Evolutionary conservation across 2,797 vertebrate species (phyloP), one percentile per base, ranked within the genome.

Genomic region (Poeciliopsis paucimaculata): DNA sequence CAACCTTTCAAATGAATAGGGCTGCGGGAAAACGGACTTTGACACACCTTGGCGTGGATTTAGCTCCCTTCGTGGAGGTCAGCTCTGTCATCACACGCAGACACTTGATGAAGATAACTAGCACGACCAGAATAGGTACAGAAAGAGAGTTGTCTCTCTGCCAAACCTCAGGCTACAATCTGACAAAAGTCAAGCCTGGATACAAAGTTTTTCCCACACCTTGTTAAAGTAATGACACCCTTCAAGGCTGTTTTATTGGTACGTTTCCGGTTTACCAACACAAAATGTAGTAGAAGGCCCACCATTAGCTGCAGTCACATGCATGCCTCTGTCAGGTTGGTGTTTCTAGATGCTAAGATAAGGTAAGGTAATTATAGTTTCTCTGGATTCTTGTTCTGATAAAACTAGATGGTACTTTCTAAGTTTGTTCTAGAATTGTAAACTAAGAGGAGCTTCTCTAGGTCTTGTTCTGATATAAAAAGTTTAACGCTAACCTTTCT

Each of bases 1-100:
- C 80, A 87, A 82, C 84, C 78, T 79, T 85, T 78, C 51, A 75
- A 41, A 62, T 36, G 68, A 49, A 53, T 53, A 46, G 64, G 20
- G 34, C 36, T 41, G 36, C 2, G 23, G 62, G 34, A 41, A 23
- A 39, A 66, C 26, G 13, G 64, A 39, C 20, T 36, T 41, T 39
- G 15, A 64, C 28, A 23, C 5, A n/a, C 18, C 46, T 13, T 76
- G 80, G 64, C 72, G 31, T 7, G 5, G 23, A 26, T n/a, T 47
- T 70, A 41, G 15, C 16, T 83, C 15, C 18, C 64, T 66, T 26
- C 0, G 36, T 13, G 36, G 64, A 68, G 64, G 64, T 68, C 64
- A 68, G 62, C 36, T 36, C 34, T 23, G 64, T 68, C 36, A 68
- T 68, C 64, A 26, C 20, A 41, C 1, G 18, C 36, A 68, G 62